Conservation (phyloP, 2,888 invertebrate species). For the Ferrisia virgata region DNA sequence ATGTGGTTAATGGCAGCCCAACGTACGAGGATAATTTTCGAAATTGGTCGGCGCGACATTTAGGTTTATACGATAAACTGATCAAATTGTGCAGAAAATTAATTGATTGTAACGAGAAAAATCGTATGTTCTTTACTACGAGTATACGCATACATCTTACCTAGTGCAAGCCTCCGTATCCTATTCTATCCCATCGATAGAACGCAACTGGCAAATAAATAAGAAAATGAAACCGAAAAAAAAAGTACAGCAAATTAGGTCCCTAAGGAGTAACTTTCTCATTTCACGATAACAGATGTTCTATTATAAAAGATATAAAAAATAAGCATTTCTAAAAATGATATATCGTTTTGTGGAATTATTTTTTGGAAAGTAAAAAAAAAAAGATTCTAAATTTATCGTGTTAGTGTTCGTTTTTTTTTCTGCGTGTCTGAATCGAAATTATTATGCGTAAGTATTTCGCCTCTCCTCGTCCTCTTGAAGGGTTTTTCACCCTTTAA, state of each 20-base stretch:
- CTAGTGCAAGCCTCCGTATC: neutral
- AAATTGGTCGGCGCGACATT: neutral
- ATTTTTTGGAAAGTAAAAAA: neutral
- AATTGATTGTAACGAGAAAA: neutral
- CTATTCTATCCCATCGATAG: neutral
- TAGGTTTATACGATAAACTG: neutral
- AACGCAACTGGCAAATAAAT: neutral
- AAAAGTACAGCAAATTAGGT: constrained; percentile 8
- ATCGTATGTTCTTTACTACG: neutral
- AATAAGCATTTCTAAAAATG: constrained; percentile 11
- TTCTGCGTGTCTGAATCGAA: neutral
- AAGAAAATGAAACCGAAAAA: constrained; percentile 21
- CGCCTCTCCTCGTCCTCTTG: no score
- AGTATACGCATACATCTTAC: neutral
- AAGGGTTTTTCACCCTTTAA: neutral
- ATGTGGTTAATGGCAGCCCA: neutral
- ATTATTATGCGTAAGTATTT: neutral
- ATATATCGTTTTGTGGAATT: constrained; percentile 15
- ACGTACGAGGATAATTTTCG: neutral
- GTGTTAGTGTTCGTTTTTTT: no score
- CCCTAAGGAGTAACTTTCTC: constrained; percentile 4
- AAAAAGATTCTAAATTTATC: neutral
- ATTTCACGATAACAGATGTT: constrained; percentile 23
- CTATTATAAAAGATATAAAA: constrained; percentile 22
- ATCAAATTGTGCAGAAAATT: neutral